A percentile compares a stretch with the other conserved stretches of the same genome.
phyloP scores from a whole-genome alignment of 2,888 invertebrate species.

The Empis stercorea region DNA sequence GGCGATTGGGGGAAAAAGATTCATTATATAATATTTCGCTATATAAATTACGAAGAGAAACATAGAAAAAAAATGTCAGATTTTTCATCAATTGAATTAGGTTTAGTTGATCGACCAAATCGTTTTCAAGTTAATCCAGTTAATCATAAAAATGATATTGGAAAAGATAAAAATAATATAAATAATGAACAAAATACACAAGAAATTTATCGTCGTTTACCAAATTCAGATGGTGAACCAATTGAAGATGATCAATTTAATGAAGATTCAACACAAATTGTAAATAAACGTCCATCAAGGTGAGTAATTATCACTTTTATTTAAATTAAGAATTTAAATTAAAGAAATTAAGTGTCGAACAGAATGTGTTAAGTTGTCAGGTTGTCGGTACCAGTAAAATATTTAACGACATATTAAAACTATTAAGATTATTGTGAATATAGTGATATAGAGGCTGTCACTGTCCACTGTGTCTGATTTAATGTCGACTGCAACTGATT shows the following conservation, averaged over 20 bases:
- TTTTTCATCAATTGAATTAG: constrained; percentile 30
- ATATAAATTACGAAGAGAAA: too few relatives aligned
- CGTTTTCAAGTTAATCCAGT: constrained; percentile 38
- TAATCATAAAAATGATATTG: constrained; percentile 27
- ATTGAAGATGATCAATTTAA: constrained; percentile 33
- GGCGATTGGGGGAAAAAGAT: too few relatives aligned
- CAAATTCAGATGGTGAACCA: constrained; percentile 28
- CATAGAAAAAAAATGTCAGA: constrained; percentile 35
- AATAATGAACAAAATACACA: constrained; percentile 13
- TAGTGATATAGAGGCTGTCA: too few relatives aligned
- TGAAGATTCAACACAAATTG: constrained; percentile 28
- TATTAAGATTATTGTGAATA: too few relatives aligned
- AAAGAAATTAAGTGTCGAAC: too few relatives aligned
- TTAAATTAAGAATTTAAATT: neutral
- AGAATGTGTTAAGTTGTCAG: too few relatives aligned
- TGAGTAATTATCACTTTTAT: constrained; percentile 13
- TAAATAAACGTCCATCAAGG: constrained; percentile 26
- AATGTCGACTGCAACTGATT: too few relatives aligned
- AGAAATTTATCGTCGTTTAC: constrained; percentile 31
- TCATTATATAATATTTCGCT: too few relatives aligned
- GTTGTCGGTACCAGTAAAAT: too few relatives aligned
- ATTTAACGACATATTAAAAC: too few relatives aligned
- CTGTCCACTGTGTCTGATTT: too few relatives aligned
- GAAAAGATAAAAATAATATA: constrained; percentile 12
- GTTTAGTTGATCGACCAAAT: constrained; percentile 33